These are phyloP conservation scores for Quadroppia sp. DNA, from an alignment of 2,888 invertebrate species.

Conservation along the genomic window DNA sequence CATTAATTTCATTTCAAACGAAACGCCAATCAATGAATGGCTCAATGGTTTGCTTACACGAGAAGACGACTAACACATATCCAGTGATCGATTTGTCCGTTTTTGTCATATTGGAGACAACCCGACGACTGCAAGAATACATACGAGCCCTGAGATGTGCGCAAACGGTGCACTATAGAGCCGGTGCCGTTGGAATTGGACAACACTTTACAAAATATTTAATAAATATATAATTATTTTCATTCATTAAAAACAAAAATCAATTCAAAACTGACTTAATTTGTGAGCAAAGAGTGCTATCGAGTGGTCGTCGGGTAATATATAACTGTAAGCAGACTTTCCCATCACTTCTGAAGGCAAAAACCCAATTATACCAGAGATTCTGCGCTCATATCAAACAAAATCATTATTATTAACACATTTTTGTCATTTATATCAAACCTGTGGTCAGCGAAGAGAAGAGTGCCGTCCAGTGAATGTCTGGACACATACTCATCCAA, in stretches of 20 bases:
- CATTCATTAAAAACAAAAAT: no score
- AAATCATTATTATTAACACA: no score
- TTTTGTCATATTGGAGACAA: constrained; percentile 73
- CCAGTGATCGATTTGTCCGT: constrained; percentile 43
- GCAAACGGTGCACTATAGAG: constrained; percentile 76
- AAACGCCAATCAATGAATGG: neutral
- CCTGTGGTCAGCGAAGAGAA: constrained; percentile 80
- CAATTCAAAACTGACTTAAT: constrained; percentile 64
- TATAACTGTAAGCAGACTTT: constrained; percentile 79
- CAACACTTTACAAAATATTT: constrained; percentile 43
- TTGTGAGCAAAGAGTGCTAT: constrained; percentile 81
- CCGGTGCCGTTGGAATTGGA: constrained; percentile 61
- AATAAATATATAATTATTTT: no score
- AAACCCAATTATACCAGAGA: constrained; percentile 80
- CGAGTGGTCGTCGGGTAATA: constrained; percentile 82
- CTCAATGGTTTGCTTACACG: constrained; percentile 37
- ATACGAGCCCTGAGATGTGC: constrained; percentile 74
- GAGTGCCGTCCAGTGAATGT: constrained; percentile 80
- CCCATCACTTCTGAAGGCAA: constrained; percentile 83
- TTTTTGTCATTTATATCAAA: no score
- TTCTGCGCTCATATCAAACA: no score
- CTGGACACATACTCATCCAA: constrained; percentile 84
- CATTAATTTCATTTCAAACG: neutral
- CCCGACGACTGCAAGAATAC: constrained; percentile 79
- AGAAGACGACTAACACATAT: constrained; percentile 45